phyloP scores from a whole-genome alignment of 2,113 vertebrate species.

The Terrapene triunguis region DNA sequence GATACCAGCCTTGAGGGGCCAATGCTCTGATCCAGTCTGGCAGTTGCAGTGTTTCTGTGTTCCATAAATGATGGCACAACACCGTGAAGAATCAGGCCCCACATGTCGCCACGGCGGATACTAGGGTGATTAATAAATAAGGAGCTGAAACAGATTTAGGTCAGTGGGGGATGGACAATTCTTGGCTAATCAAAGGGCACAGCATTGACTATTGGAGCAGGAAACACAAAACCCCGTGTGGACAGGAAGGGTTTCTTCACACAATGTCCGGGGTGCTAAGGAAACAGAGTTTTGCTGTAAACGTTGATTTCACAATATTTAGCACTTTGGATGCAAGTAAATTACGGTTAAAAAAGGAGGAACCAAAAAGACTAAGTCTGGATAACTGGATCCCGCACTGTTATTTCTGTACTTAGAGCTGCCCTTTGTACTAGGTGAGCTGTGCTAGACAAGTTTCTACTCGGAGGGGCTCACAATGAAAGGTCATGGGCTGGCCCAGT shows the following conservation, averaged over 20 bases:
- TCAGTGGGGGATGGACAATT: not conserved
- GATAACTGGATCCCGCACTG: not conserved
- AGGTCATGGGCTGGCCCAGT: not conserved
- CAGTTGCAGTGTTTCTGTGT: not conserved
- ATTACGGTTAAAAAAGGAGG: not conserved
- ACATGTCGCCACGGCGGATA: not conserved
- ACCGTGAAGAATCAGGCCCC: not conserved
- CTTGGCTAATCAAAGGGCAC: not conserved
- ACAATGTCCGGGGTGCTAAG: not conserved
- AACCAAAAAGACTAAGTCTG: not conserved
- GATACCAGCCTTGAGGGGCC: not conserved
- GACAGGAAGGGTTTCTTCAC: not conserved
- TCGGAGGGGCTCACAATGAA: not conserved
- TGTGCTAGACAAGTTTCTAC: not conserved
- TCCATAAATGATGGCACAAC: not conserved
- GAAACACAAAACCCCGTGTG: not conserved
- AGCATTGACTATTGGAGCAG: not conserved
- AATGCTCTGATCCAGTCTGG: not conserved
- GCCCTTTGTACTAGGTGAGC: not conserved
- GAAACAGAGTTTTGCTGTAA: not conserved
- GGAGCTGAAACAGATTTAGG: not conserved
- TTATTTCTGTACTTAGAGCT: not conserved
- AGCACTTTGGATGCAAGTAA: not conserved
- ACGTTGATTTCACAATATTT: not conserved
- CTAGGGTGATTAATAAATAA: not conserved